These are phyloP conservation scores for Misgurnus mizolepis DNA, from an alignment of 2,113 vertebrate species.

Conservation along the genomic window DNA sequence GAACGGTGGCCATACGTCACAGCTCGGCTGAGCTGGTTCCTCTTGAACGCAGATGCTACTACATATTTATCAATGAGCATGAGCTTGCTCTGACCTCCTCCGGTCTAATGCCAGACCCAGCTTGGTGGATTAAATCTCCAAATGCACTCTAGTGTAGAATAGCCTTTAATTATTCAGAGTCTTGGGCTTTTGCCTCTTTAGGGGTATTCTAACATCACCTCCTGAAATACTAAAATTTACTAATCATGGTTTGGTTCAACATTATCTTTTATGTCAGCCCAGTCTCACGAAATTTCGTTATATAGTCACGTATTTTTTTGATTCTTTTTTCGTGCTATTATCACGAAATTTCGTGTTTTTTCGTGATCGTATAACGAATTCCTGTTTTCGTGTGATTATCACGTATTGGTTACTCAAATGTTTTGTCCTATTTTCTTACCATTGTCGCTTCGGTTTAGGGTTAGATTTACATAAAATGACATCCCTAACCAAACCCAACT, in stretches of 20 bases:
- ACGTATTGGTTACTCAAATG: too few species aligned
- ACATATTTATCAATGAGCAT: conserved; percentile 43
- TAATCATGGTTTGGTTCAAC: neutral
- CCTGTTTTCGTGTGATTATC: too few species aligned
- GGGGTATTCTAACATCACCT: neutral
- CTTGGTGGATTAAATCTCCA: neutral
- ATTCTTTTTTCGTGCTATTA: too few species aligned
- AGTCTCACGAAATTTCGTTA: too few species aligned
- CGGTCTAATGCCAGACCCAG: neutral
- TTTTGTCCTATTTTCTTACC: too few species aligned
- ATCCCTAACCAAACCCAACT: too few species aligned
- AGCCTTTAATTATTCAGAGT: conserved; percentile 17
- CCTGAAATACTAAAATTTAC: neutral
- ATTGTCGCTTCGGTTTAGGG: too few species aligned
- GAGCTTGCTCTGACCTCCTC: neutral
- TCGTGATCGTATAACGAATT: too few species aligned
- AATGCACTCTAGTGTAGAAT: neutral
- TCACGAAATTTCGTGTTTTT: too few species aligned
- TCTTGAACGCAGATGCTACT: conserved; percentile 28
- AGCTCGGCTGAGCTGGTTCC: neutral
- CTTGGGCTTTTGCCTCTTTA: neutral
- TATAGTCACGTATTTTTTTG: too few species aligned
- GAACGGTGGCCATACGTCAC: neutral
- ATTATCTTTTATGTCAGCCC: neutral
- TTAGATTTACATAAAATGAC: too few species aligned